Evolutionary conservation across 2,797 vertebrate genomes (phyloP).

Genomic region (Siniperca scherzeri): DNA sequence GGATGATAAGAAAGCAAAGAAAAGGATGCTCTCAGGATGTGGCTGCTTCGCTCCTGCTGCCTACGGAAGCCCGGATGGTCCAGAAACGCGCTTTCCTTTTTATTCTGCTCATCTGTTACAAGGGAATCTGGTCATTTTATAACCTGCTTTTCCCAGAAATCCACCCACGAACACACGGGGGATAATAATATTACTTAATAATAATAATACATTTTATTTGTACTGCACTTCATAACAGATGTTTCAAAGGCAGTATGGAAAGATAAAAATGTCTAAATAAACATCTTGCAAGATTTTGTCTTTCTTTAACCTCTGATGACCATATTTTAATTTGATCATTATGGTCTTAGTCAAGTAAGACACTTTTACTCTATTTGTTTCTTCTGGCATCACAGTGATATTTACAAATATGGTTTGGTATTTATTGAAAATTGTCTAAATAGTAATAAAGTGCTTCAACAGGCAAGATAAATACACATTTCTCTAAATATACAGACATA

Average conservation of each 20-base stretch:
- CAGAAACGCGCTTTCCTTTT: conserved; percentile 38
- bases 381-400: not conserved
- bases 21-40: conserved; percentile 76
- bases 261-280: not conserved
- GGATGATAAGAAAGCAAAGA: conserved; percentile 62
- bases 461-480: not conserved
- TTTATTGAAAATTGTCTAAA: not conserved
- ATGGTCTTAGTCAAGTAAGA: not conserved
- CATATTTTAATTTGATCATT: not conserved
- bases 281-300: not conserved
- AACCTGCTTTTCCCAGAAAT: conserved; percentile 1
- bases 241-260: not conserved
- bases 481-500: not conserved
- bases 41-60: conserved; percentile 73
- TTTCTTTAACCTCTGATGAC: not conserved
- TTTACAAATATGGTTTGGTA: not conserved
- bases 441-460: not conserved
- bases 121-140: not conserved
- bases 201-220: not conserved
- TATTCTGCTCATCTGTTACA: not conserved
- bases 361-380: not conserved
- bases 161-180: not conserved
- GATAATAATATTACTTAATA: not conserved
- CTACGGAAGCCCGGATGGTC: conserved; percentile 84
- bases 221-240: not conserved